Evolutionary conservation across 2,797 vertebrate species (phyloP), one percentile per base, ranked within the genome.

Genomic region (Clangula hyemalis): DNA sequence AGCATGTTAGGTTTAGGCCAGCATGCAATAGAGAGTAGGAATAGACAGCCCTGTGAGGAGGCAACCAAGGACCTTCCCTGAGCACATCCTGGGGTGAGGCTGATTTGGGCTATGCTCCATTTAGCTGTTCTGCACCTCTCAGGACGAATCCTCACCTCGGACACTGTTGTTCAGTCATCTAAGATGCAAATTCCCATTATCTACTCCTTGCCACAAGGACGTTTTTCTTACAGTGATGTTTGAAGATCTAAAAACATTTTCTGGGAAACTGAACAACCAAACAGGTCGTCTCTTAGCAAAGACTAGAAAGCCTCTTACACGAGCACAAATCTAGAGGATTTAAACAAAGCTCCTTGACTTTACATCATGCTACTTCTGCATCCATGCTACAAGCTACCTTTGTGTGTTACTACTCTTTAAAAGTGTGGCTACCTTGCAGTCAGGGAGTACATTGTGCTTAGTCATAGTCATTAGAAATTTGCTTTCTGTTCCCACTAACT

Each of bases 111-210:
- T 39, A 16, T 1, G 1, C 83, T 70, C 30, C 19, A 4, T 39
- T 65, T 41, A 53, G 20, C n/a, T n/a, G 9, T 73, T 69, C 60
- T 58, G 11, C 27, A 64, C 43, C 61, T 84, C 70, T 81, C 0
- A 1, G 20, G 61, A 43, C 0, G 1, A 73, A 53, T 64, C 75
- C 39, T 88, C 41, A 68, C n/a, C 38, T 73, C 0, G 0, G 49
- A 77, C 1, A 0, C 61, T 62, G 47, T 65, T 39, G 43, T 60
- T 74, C 57, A 54, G 68, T 20, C 27, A 54, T 43, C 18, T 30
- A 38, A 84, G 45, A 49, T 75, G 28, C 39, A 53, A 38, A 61
- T 51, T 39, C 36, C 56, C 32, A 32, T 13, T 61, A 75, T 11
- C 20, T 56, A 34, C 24, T 54, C 39, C 13, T n/a, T 85, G 28